A percentile compares a stretch with the other conserved stretches of the same genome.
These are phyloP conservation scores for Volucella bombylans DNA, from an alignment of 2,888 invertebrate species.

Conservation along the genomic window DNA sequence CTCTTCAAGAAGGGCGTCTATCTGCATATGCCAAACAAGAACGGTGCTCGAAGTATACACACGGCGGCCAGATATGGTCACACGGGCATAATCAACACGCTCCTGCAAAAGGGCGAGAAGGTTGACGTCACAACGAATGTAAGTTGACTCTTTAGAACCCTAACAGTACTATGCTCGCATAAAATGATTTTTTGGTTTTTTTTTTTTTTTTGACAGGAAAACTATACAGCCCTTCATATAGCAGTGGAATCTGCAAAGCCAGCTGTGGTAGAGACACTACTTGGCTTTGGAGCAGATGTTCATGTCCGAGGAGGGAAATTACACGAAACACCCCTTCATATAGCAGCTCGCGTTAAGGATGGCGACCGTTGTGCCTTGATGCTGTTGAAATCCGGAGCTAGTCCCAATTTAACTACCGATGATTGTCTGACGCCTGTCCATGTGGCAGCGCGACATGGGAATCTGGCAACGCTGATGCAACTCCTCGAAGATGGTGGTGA, in stretches of 20 bases:
- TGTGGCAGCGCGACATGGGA: slow-evolving; percentile 96
- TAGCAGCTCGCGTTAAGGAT: slow-evolving; percentile 96
- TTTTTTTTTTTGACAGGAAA: slow-evolving; percentile 86
- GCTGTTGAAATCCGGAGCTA: slow-evolving; percentile 98
- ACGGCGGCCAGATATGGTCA: slow-evolving; percentile 98
- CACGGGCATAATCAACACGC: slow-evolving; percentile 97
- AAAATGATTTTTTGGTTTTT: neutral
- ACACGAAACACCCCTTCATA: slow-evolving; percentile 97
- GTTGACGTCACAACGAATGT: slow-evolving; percentile 98
- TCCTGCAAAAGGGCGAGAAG: slow-evolving; percentile 97
- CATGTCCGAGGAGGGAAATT: slow-evolving; percentile 95
- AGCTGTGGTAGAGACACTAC: slow-evolving; percentile 95
- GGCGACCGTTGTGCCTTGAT: slow-evolving; percentile 97
- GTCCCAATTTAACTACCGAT: slow-evolving; percentile 96
- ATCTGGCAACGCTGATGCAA: slow-evolving; percentile 91
- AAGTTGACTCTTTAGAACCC: slow-evolving; percentile 77
- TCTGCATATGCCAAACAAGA: slow-evolving; percentile 99
- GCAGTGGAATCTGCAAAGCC: slow-evolving; percentile 97
- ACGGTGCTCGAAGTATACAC: slow-evolving; percentile 97
- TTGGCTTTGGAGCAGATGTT: slow-evolving; percentile 98
- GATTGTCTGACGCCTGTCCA: slow-evolving; percentile 99
- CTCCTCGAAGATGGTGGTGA: slow-evolving; percentile 97
- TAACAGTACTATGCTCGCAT: no score
- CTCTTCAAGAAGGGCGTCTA: slow-evolving; percentile 99
- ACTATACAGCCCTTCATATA: slow-evolving; percentile 98